phyloP scores from a whole-genome alignment of 2,888 invertebrate genomes.

The Chrysina gloriosa region DNA sequence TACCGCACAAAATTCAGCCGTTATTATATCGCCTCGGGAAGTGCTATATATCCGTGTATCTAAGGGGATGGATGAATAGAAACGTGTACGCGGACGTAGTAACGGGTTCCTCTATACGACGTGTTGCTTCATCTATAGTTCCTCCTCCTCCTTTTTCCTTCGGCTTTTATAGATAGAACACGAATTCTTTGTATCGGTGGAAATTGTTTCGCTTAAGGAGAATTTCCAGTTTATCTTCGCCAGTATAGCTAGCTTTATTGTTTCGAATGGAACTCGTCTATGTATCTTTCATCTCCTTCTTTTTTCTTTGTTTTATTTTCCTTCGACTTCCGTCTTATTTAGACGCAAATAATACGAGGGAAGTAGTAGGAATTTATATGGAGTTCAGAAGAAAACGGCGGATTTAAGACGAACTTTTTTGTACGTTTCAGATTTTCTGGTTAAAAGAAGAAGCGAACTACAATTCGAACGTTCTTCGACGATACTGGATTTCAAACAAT shows the following conservation, averaged over 20 bases:
- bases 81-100: background rate
- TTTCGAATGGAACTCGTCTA: no score
- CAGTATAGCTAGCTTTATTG: background rate
- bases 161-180: background rate
- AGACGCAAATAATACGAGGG: no score
- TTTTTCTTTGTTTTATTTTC: background rate
- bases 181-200: background rate
- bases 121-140: background rate
- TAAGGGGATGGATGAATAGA: background rate
- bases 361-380: no score
- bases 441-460: no score
- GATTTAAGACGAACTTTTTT: no score
- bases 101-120: background rate
- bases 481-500: no score
- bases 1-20: background rate
- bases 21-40: constrained; percentile 18
- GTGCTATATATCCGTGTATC: background rate
- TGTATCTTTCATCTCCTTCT: no score
- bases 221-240: constrained; percentile 6
- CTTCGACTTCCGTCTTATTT: background rate
- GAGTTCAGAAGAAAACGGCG: no score
- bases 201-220: constrained; percentile 8
- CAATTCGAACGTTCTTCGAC: no score
- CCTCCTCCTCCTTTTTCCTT: background rate
- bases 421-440: no score